Evolutionary conservation across 2,113 vertebrate species (phyloP), one percentile per base, ranked within the genome.

Genomic region (Cervus canadensis): DNA sequence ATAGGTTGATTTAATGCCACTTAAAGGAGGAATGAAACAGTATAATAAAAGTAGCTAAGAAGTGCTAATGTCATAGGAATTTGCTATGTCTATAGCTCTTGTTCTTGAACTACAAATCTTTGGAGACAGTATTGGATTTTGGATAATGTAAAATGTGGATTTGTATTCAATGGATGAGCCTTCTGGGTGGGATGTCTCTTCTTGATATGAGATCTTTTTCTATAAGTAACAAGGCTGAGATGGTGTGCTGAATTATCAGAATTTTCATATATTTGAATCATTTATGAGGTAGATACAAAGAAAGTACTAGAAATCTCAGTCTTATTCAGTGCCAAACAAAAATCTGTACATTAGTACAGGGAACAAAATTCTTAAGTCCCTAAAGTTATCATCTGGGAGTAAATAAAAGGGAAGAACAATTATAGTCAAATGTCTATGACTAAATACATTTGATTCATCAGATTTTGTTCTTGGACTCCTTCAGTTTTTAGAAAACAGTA

Each of bases 111-210:
- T 87, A 88, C 54, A 96, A 92, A 83, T 95, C 43, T 91, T 95
- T 93, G 64, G 40, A 87, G 81, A 97, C 45, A 90, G 5, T 95
- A 48, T 89, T 95, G 28, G 15, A 45, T 94, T 48, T 56, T 93
- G 26, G 30, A 45, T 87, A 92, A 92, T 89, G 83, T 43, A 97
- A 96, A 97, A 89, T 93, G 52, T 92, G 79, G 48, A 95, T 96
- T 96, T 95, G 64, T 97, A 52, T 87, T 87, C 62, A 96, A 6
- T 79, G 67, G 92, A 89, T 96, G 64, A 92, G 13, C 43, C 90
- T 85, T 88, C 57, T 59, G 30, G 87, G 15, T 98, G 25, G 57
- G 6, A 74, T 94, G 25, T 95, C 71, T 93, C 7, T 60, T 5
- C 50, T 95, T 89, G 59, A 62, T 57, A 85, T 64, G 52, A 90